Evolutionary conservation across 2,888 invertebrate species (phyloP).

Genomic region (Mythimna pallens): DNA sequence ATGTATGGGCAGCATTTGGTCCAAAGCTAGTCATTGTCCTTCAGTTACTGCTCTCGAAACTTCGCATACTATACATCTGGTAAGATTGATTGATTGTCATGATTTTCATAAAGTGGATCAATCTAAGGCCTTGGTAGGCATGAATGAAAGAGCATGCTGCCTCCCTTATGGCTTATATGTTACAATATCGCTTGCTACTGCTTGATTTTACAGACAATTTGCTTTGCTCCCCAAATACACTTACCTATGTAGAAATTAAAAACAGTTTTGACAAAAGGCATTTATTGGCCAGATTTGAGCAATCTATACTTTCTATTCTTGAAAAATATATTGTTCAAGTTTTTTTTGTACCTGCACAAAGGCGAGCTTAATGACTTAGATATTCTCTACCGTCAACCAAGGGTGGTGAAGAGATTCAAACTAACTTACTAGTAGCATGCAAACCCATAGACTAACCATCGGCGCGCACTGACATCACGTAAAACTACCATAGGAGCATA

Average conservation of each 20-base stretch:
- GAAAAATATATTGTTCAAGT: conserved; percentile 3
- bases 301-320: background rate
- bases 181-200: background rate
- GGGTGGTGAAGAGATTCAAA: background rate
- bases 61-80: background rate
- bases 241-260: background rate
- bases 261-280: conserved; percentile 44
- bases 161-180: background rate
- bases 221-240: conserved; percentile 11
- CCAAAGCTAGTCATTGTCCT: background rate
- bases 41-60: background rate
- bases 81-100: background rate
- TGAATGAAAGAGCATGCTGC: conserved; percentile 27
- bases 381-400: too few relatives aligned
- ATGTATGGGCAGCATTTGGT: too few relatives aligned
- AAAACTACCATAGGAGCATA: conserved; percentile 43
- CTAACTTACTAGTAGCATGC: conserved; percentile 49
- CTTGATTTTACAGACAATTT: background rate
- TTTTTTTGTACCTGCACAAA: too few relatives aligned
- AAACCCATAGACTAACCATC: conserved; percentile 47
- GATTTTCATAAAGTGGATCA: background rate
- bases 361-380: too few relatives aligned
- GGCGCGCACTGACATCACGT: conserved; percentile 59
- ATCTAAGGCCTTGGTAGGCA: background rate
- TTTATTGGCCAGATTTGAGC: background rate